phyloP scores from a whole-genome alignment of 2,888 invertebrate genomes.

The Epinotia demarniana region DNA sequence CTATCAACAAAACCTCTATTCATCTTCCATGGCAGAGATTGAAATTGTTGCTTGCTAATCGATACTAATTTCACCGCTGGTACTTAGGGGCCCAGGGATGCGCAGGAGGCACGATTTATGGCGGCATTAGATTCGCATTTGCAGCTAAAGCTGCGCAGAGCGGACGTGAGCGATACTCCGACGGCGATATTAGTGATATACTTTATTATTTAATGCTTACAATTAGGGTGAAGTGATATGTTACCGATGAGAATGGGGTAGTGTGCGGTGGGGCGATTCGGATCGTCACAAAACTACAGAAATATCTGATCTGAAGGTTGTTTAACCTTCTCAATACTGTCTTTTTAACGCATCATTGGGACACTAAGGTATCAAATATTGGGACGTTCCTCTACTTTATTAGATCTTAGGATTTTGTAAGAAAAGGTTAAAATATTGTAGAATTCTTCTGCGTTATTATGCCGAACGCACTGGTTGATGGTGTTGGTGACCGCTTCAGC shows the following conservation, averaged over 20 bases:
- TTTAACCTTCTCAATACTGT: background rate
- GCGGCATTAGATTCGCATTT: slow-evolving; percentile 78
- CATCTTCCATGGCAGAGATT: slow-evolving; percentile 59
- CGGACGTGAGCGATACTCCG: slow-evolving; percentile 55
- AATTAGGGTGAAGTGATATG: background rate
- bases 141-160: slow-evolving; percentile 55
- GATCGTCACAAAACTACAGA: too few relatives aligned
- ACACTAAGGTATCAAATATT: too few relatives aligned
- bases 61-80: slow-evolving; percentile 74
- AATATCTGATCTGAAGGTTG: too few relatives aligned
- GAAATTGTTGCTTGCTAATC: slow-evolving; percentile 71
- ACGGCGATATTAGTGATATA: slow-evolving; percentile 55
- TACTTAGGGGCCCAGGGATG: slow-evolving; percentile 62
- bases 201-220: slow-evolving; percentile 45
- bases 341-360: background rate
- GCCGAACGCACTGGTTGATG: too few relatives aligned
- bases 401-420: background rate
- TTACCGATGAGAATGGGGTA: background rate
- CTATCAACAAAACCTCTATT: slow-evolving; percentile 1
- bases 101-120: slow-evolving; percentile 72
- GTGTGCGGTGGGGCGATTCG: background rate
- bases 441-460: too few relatives aligned
- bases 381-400: background rate
- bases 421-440: too few relatives aligned
- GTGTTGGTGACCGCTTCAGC: too few relatives aligned